Percentiles rank a stretch among this genome's conserved stretches.
Conservation (phyloP, 2,113 vertebrate species). For the Entomyzon cyanotis region DNA sequence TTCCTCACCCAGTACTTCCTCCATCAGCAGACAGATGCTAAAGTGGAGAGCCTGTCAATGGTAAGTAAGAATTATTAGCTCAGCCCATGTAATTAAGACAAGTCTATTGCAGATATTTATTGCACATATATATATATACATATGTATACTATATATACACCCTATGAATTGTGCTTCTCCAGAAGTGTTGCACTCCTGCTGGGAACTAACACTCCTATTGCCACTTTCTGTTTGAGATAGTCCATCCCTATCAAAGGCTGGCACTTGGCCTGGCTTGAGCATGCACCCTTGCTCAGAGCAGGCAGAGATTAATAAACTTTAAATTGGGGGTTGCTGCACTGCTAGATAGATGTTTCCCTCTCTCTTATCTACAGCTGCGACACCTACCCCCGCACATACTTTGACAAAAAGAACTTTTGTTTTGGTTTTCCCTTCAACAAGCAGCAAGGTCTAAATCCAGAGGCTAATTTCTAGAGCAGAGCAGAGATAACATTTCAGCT, state of each 20-base stretch:
- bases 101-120: not conserved
- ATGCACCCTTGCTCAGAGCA: not conserved
- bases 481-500: not conserved
- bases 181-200: not conserved
- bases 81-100: accelerated
- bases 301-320: not conserved
- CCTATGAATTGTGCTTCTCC: accelerated
- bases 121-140: not conserved
- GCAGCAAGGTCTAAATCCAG: not conserved
- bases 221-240: not conserved
- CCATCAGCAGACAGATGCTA: constrained; percentile 72
- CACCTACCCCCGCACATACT: not conserved
- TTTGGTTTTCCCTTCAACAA: not conserved
- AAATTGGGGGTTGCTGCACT: not conserved
- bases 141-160: too few species aligned
- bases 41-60: constrained; percentile 89
- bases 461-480: not conserved
- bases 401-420: not conserved
- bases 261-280: not conserved
- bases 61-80: constrained; percentile 69
- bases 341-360: not conserved
- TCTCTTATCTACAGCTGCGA: not conserved
- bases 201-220: accelerated
- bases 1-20: constrained; percentile 95
- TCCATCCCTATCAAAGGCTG: not conserved